Evolutionary conservation across 1,140 invertebrate genomes (phyloP).

Genomic region (Eulimnadia texana): DNA sequence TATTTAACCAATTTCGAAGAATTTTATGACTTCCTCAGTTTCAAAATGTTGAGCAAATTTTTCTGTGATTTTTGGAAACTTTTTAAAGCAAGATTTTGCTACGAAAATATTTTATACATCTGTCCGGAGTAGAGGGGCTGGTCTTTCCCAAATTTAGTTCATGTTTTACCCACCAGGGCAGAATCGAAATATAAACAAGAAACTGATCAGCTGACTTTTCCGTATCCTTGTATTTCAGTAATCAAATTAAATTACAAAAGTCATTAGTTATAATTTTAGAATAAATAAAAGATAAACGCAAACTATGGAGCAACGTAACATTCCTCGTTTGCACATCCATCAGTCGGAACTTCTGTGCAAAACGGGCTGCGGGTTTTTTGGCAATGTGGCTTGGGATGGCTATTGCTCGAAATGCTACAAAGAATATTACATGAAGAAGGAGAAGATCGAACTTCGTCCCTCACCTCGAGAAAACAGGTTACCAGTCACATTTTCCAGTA

Average conservation of each 20-base stretch:
- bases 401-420: slow-evolving; percentile 83
- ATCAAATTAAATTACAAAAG: background rate
- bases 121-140: too few species aligned
- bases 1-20: too few species aligned
- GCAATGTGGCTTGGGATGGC: slow-evolving; percentile 91
- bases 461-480: slow-evolving; percentile 6
- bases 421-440: slow-evolving; percentile 25
- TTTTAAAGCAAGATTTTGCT: too few species aligned
- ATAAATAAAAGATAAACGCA: background rate
- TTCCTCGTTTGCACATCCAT: slow-evolving; percentile 54
- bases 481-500: background rate
- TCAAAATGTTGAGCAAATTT: too few species aligned
- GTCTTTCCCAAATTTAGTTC: too few species aligned
- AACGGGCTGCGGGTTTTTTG: slow-evolving; percentile 90
- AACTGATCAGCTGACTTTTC: too few species aligned
- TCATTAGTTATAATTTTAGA: background rate
- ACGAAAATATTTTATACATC: too few species aligned
- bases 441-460: slow-evolving; percentile 17
- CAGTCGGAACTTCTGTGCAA: slow-evolving; percentile 82
- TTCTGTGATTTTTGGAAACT: too few species aligned
- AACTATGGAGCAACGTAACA: background rate
- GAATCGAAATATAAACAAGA: too few species aligned
- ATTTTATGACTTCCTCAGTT: too few species aligned
- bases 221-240: too few species aligned
- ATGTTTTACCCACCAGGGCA: too few species aligned